Percentiles rank a stretch among this genome's conserved stretches.
Conservation (phyloP, 2,113 vertebrate genomes). For the Hippocampus abdominalis region DNA sequence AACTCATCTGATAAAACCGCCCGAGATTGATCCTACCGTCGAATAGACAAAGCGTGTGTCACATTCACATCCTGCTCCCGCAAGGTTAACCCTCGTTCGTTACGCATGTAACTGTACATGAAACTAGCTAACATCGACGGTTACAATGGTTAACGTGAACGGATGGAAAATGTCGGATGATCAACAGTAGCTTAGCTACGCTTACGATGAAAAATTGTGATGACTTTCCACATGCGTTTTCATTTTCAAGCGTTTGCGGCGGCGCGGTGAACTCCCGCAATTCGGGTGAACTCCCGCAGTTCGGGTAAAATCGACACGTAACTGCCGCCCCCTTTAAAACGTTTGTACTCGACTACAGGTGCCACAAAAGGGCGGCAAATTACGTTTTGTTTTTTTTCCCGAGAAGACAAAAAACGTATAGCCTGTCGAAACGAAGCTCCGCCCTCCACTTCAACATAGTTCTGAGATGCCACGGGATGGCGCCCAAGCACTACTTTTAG, state of each 20-base stretch:
- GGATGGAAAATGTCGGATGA: background rate
- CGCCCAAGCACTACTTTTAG: too few species aligned
- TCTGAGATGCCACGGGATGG: too few species aligned
- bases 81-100: background rate
- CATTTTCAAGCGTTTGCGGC: slow-evolving; percentile 20
- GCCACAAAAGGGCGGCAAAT: too few species aligned
- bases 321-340: too few species aligned
- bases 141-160: background rate
- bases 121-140: background rate
- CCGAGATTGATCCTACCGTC: background rate
- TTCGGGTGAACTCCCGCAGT: too few species aligned
- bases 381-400: too few species aligned
- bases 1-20: background rate
- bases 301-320: too few species aligned
- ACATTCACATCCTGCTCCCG: background rate
- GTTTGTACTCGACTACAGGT: too few species aligned
- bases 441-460: too few species aligned
- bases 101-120: background rate
- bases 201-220: background rate
- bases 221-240: background rate
- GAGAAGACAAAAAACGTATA: too few species aligned
- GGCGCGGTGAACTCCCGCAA: background rate
- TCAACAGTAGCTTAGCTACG: background rate
- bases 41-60: background rate
- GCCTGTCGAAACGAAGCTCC: too few species aligned